Base-by-base conservation (phyloP, 2,113 vertebrate genomes). In the Mus spicilegus region DNA sequence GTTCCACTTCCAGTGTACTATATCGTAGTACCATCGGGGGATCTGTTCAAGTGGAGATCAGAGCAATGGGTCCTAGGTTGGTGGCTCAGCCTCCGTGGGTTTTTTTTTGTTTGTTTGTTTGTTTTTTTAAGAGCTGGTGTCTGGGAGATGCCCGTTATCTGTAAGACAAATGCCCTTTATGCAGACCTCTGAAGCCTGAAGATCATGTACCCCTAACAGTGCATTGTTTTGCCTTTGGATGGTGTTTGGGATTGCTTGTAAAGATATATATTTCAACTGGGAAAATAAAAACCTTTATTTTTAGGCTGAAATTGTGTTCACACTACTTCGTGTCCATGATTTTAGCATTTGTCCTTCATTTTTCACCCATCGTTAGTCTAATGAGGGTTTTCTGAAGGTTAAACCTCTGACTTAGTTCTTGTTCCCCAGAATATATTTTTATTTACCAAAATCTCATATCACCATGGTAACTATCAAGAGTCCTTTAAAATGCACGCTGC, bases 351-450 rank as follows among this genome's bases (percentile, higher is more conserved):
- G 63, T 73, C 84, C 81, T 80, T 33, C 13, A 5, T 86, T 93
- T 89, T 88, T 92, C 86, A 81, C 95, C 42, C 63, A 13, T 91
- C 72, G 75, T 93, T 77, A 91, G 39, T 94, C 46, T 56, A 54
- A 78, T 19, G 24, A 95, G 70, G 56, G 77, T 97, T 97, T 91
- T 80, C 81, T 94, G 73, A 93, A 94, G 69, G n/a, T 87, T 87
- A 87, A 72, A 87, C 65, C 67, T 87, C 67, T 72, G 67, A 56
- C 49, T 75, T 87, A 81, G 42, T 0, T 19, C 36, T 67, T 70
- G 90, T 95, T 73, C 73, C 84, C 30, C 20, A 63, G 69, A 80
- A 72, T 4, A 7, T 94, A 94, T 69, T 89, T 93, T 77, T 95
- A 28, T 93, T 91, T 90, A 85, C 70, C 95, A 94, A 87, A 91